phyloP scores from a whole-genome alignment of 2,113 vertebrate genomes.

The Brachypteracias leptosomus region DNA sequence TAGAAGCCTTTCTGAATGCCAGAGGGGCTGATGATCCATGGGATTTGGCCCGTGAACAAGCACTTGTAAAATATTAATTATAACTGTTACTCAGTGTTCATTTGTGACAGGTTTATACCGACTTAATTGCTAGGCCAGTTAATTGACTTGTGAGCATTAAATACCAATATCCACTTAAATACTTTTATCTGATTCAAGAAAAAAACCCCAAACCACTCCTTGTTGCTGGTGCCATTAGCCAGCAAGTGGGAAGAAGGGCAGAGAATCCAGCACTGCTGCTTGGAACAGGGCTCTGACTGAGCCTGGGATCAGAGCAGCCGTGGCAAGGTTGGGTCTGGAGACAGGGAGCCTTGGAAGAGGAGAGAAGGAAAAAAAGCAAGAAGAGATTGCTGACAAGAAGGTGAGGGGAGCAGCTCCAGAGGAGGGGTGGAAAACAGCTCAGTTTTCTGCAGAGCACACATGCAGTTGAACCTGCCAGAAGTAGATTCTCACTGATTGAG shows the following conservation, averaged over 20 bases:
- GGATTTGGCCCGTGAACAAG: neutral
- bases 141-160: neutral
- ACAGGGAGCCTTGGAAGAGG: neutral
- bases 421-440: neutral
- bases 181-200: neutral
- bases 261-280: neutral
- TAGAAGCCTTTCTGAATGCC: neutral
- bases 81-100: neutral
- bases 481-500: neutral
- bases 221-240: neutral
- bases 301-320: neutral
- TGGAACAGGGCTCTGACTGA: neutral
- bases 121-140: slow-evolving; percentile 6
- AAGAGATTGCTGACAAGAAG: neutral
- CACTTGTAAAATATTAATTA: neutral
- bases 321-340: neutral
- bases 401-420: neutral
- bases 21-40: neutral
- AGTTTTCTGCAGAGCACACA: neutral
- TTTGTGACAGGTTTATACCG: neutral
- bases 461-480: neutral
- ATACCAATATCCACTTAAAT: neutral
- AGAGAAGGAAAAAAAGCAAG: neutral
- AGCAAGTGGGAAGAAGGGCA: neutral
- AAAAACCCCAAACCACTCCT: neutral